Conservation (phyloP, 2,888 invertebrate genomes). For the Pristionchus entomophagus region DNA sequence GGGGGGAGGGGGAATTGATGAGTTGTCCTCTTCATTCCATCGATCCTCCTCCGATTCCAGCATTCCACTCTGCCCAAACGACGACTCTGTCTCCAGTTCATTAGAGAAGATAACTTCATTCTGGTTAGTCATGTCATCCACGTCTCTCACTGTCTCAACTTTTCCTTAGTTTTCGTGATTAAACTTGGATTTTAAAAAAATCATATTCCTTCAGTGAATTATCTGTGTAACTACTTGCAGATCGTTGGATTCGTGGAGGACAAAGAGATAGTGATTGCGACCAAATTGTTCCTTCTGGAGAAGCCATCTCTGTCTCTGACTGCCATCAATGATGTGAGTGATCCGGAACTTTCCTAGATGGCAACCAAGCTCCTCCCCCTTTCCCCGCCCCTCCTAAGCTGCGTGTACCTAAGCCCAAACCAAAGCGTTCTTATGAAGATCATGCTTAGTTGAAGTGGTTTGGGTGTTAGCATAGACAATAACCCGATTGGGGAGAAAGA, state of each 20-base stretch:
- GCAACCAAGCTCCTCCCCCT: no score
- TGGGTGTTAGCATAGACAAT: no score
- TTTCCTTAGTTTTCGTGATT: no score
- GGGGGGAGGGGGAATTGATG: neutral
- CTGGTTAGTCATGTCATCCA: conserved; percentile 59
- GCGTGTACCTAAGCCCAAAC: no score
- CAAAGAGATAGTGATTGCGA: conserved; percentile 49
- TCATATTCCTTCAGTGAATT: no score
- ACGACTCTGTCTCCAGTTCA: conserved; percentile 63
- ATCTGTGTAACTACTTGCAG: conserved; percentile 46
- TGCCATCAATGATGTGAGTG: conserved; percentile 53
- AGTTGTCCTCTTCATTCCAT: neutral
- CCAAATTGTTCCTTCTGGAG: conserved; percentile 53
- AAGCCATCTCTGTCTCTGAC: conserved; percentile 52
- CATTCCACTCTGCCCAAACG: conserved; percentile 52
- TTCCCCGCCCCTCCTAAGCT: no score
- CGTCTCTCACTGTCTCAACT: no score
- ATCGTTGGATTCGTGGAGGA: conserved; percentile 58
- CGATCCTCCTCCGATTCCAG: conserved; percentile 27
- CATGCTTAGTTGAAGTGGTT: no score
- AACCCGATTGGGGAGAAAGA: no score
- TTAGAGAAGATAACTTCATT: conserved; percentile 60
- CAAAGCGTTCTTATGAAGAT: no score
- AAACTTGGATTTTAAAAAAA: no score
- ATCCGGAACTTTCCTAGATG: neutral